These are phyloP conservation scores for Intellagama lesueurii DNA, from an alignment of 2,797 vertebrate species.

Conservation along the genomic window DNA sequence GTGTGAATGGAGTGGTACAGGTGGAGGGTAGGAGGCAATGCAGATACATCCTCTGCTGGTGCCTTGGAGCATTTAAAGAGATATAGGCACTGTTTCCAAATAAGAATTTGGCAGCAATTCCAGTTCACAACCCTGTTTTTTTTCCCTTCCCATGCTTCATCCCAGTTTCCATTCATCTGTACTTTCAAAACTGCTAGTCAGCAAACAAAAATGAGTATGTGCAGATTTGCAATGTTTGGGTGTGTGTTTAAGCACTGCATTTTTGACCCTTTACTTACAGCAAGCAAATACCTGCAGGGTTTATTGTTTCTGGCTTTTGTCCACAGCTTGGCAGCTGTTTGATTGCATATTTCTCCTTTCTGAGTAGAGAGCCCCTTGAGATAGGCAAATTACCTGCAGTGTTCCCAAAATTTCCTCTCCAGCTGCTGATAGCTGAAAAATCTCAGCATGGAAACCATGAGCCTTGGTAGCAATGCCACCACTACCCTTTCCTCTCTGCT, in stretches of 20 bases:
- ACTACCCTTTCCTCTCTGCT: background rate
- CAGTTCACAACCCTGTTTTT: background rate
- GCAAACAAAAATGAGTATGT: background rate
- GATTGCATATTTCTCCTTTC: background rate
- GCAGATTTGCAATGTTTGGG: background rate
- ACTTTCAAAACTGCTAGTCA: background rate
- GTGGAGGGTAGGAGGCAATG: background rate
- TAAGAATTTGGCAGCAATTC: background rate
- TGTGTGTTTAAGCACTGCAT: background rate
- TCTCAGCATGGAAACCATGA: background rate
- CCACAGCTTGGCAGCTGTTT: constrained; percentile 2
- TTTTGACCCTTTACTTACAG: constrained; percentile 3
- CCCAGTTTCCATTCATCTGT: background rate
- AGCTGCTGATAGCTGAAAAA: background rate
- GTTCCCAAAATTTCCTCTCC: background rate
- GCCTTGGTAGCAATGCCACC: background rate
- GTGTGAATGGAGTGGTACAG: background rate
- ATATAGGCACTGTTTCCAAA: background rate
- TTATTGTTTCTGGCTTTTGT: constrained; percentile 17
- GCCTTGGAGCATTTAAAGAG: background rate
- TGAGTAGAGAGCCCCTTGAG: background rate
- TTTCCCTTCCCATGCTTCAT: too few relatives aligned
- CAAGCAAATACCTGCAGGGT: constrained; percentile 1
- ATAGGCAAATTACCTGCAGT: background rate
- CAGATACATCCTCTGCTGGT: background rate